Percentiles rank a stretch among this genome's conserved stretches.
These are phyloP conservation scores for Halichoeres trimaculatus DNA, from an alignment of 2,113 vertebrate species.

Conservation along the genomic window DNA sequence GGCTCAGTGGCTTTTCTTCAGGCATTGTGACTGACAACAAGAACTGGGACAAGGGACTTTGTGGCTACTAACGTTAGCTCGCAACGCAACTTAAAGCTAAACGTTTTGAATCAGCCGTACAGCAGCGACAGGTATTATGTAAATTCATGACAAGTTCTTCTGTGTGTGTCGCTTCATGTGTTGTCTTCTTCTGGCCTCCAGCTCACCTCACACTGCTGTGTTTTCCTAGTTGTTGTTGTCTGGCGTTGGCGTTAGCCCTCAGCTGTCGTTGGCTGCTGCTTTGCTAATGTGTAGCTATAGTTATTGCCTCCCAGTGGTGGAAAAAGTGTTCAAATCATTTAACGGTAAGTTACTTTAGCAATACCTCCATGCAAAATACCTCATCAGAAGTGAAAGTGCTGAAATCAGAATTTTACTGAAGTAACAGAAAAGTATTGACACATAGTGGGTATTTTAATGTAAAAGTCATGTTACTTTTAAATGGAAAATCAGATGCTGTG, in stretches of 20 bases:
- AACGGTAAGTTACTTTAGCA: constrained; percentile 70
- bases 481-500: too few relatives aligned
- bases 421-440: neutral
- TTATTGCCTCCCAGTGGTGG: constrained; percentile 79
- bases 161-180: constrained; percentile 69
- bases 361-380: neutral
- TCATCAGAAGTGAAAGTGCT: neutral
- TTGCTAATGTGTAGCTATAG: constrained; percentile 79
- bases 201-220: constrained; percentile 49
- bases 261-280: constrained; percentile 59
- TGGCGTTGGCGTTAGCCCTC: constrained; percentile 65
- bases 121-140: constrained; percentile 70
- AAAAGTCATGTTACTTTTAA: too few relatives aligned
- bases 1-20: constrained; percentile 31
- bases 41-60: constrained; percentile 57
- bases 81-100: constrained; percentile 63
- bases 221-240: constrained; percentile 61
- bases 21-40: constrained; percentile 52
- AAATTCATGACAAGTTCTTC: constrained; percentile 34
- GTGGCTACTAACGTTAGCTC: constrained; percentile 67
- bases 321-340: constrained; percentile 76
- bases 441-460: too few relatives aligned
- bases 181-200: constrained; percentile 43
- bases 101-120: constrained; percentile 55
- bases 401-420: neutral